Conservation (phyloP, 2,797 vertebrate species). For the Megalops cyprinoides region DNA sequence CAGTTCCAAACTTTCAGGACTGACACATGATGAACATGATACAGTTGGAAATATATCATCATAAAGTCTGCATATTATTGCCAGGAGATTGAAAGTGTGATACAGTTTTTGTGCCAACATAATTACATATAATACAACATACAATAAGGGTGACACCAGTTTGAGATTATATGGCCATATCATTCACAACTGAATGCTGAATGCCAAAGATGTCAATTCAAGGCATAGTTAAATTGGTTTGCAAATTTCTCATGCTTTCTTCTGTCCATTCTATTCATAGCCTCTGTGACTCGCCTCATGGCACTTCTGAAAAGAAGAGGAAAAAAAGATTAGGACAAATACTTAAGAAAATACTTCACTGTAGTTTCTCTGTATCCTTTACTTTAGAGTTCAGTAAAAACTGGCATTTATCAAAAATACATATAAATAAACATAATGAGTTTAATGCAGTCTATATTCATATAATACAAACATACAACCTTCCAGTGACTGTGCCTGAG, state of each 20-base stretch:
- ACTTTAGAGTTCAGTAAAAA: background rate
- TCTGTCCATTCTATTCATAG: conserved; percentile 82
- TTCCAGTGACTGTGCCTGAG: background rate
- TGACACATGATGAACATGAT: background rate
- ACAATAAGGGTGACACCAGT: background rate
- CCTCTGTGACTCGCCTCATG: conserved; percentile 81
- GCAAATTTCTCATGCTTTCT: conserved; percentile 94
- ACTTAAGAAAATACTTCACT: background rate
- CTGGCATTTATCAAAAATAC: background rate
- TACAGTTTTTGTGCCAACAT: too few species aligned
- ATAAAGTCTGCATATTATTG: too few species aligned
- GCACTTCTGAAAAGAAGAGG: conserved; percentile 72
- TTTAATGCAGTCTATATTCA: background rate
- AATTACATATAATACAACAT: too few species aligned
- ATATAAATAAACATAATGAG: background rate
- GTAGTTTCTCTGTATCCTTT: background rate
- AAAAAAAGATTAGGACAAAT: background rate
- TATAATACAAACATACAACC: background rate
- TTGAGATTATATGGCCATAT: background rate
- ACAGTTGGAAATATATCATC: background rate
- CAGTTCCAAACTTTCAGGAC: background rate
- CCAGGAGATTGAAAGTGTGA: too few species aligned
- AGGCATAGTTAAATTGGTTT: conserved; percentile 96
- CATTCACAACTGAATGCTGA: background rate
- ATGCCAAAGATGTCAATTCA: conserved; percentile 72